Conservation (phyloP, 1,140 invertebrate species). For the Oreohelix idahoensis region DNA sequence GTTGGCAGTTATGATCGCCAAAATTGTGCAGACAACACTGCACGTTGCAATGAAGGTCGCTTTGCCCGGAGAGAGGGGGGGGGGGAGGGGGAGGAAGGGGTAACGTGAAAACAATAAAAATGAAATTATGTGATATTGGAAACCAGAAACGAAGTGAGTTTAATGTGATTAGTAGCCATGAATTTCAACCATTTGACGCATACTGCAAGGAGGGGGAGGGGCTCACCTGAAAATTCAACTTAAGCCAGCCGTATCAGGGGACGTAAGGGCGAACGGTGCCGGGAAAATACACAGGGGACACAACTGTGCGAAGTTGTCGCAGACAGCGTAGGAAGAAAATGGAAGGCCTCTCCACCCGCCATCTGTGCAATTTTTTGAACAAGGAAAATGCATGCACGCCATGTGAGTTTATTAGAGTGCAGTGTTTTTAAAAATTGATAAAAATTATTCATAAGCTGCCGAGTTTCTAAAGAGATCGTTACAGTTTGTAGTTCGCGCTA, state of each 20-base stretch:
- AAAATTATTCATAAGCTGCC: slow-evolving; percentile 28
- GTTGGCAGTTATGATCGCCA: no score
- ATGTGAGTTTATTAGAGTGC: neutral
- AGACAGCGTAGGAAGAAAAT: slow-evolving; percentile 2
- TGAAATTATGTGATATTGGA: no score
- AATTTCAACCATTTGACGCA: neutral
- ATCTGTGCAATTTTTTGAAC: slow-evolving; percentile 12
- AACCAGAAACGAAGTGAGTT: no score
- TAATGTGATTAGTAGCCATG: no score
- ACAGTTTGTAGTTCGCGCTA: neutral
- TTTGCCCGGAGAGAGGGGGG: no score
- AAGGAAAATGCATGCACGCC: neutral
- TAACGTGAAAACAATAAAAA: no score
- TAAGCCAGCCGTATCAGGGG: neutral
- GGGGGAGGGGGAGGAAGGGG: no score
- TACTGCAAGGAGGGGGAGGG: neutral
- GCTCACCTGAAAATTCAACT: neutral
- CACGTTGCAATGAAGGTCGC: no score
- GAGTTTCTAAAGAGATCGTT: neutral
- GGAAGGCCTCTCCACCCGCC: neutral
- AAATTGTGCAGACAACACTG: no score
- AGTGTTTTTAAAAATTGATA: neutral
- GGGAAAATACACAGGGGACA: slow-evolving; percentile 1
- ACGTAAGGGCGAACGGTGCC: neutral
- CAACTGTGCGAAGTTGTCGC: neutral